Evolutionary conservation across 2,888 invertebrate genomes (phyloP), one percentile per base, ranked within the genome.

Genomic region (Sesia bembeciformis): DNA sequence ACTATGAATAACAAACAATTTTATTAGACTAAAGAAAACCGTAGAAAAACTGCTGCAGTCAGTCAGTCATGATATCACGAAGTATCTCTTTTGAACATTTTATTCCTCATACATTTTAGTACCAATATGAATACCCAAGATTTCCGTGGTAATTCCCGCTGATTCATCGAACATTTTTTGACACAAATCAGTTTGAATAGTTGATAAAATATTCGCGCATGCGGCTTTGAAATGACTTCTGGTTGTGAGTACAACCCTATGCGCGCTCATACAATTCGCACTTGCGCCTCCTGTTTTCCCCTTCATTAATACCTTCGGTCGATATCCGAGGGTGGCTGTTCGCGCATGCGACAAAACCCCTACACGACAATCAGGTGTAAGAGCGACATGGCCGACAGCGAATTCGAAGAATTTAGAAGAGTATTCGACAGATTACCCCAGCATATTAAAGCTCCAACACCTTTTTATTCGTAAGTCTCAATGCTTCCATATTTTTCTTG

Each of bases 371-470:
- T 95, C 96, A 95, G 95, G 75, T 82, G 84, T 74, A 74, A 76
- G 76, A 85, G 77, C 91, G 91, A 90, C 90, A 97, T 97, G 97
- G 97, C 96, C 74, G 97, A 97, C 91, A 94, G 94, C 82, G 97
- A 97, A 89, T 97, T 96, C 90, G 97, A 97, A 88, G 96, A 97
- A 92, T 96, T 97, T 90, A 94, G 94, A 73, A 94, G 94, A 73
- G 93, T 94, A 81, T 96, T 96, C 84, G 95, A 96, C 73, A 92
- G 93, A 86, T 90, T 95, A 79, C 94, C 95, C 58, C 94, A 94
- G 77, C 93, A 94, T 72, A 92, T 93, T 63, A 94, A 93, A 78
- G 93, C 94, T 53, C 93, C 96, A 54, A 92, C 95, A 66, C 94
- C 95, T 57, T 96, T 95, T 87, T 97, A 97, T 85, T 96, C 96